A percentile compares a stretch with the other conserved stretches of the same genome.
These are phyloP conservation scores for Drosophila bipectinata DNA, from an alignment of 1,140 invertebrate genomes.

Conservation along the genomic window DNA sequence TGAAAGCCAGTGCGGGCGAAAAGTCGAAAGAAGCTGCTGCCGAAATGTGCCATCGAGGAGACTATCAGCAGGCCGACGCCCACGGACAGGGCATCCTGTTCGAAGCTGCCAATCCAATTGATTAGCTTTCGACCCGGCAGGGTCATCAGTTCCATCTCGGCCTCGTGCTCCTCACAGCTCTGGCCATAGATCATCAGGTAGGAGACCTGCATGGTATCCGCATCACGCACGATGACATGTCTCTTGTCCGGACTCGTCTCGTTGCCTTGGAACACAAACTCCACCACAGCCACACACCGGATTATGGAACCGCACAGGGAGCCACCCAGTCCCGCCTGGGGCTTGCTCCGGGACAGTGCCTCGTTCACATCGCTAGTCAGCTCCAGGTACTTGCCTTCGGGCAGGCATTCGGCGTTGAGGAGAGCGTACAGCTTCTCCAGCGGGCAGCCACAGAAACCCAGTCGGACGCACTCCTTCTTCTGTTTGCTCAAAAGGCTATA, in stretches of 20 bases:
- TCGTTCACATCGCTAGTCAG: conserved; percentile 89
- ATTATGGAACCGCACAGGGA: conserved; percentile 89
- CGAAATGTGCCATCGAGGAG: conserved; percentile 22
- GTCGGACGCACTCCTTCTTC: conserved; percentile 22
- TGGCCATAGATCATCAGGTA: conserved; percentile 91
- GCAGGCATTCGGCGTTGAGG: conserved; percentile 25
- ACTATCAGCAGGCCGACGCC: conserved; percentile 47
- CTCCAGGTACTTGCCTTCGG: conserved; percentile 68
- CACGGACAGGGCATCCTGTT: conserved; percentile 29
- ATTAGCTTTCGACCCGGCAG: neutral
- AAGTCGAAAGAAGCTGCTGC: conserved; percentile 25
- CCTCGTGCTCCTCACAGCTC: conserved; percentile 19
- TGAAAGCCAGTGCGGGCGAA: conserved; percentile 30
- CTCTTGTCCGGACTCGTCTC: conserved; percentile 30
- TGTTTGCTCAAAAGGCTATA: conserved; percentile 22
- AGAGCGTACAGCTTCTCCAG: conserved; percentile 55
- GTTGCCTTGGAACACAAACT: conserved; percentile 87
- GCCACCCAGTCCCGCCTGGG: conserved; percentile 89
- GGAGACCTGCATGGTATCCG: conserved; percentile 86
- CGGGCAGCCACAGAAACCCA: conserved; percentile 56
- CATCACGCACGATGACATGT: conserved; percentile 33
- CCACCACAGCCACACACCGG: conserved; percentile 92
- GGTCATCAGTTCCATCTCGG: neutral
- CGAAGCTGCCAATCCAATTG: conserved; percentile 8
- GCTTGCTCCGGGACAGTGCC: conserved; percentile 88